Conservation (phyloP, 2,797 vertebrate genomes). For the Protosalanx chinensis region DNA sequence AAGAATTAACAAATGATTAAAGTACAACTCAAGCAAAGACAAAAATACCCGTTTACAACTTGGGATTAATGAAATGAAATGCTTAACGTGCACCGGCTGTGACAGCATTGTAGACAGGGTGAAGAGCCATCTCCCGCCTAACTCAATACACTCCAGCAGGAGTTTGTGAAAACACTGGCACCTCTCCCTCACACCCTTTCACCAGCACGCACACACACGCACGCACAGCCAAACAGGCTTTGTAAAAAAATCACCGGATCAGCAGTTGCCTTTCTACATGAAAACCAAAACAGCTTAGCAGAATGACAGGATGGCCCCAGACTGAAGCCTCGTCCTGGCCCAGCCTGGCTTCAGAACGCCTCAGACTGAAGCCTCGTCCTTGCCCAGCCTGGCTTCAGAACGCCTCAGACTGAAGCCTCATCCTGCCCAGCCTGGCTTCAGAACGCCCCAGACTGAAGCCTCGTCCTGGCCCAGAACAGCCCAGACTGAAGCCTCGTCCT, state of each 20-base stretch:
- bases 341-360: neutral
- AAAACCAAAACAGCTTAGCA: slow-evolving; percentile 62
- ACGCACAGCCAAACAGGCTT: slow-evolving; percentile 46
- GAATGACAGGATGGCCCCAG: slow-evolving; percentile 51
- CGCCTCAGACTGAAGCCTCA: too few species aligned
- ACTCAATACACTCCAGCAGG: slow-evolving; percentile 1
- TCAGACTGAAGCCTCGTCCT: too few species aligned
- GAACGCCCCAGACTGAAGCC: neutral
- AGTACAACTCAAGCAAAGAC: slow-evolving; percentile 20
- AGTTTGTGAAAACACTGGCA: slow-evolving; percentile 23
- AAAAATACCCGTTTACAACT: slow-evolving; percentile 25
- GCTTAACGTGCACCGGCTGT: slow-evolving; percentile 18
- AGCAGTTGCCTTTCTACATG: slow-evolving; percentile 66
- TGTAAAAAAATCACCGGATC: slow-evolving; percentile 63
- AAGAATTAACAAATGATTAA: slow-evolving; percentile 26
- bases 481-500: too few species aligned
- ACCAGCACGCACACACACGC: slow-evolving; percentile 22
- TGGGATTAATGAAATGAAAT: slow-evolving; percentile 22
- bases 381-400: slow-evolving; percentile 39
- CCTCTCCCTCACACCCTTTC: slow-evolving; percentile 38
- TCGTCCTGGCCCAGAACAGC: neutral
- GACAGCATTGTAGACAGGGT: slow-evolving; percentile 5
- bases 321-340: neutral
- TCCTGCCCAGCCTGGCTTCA: slow-evolving; percentile 37
- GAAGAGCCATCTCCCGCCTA: neutral